These are phyloP conservation scores for Drosophila meridionalis DNA, from an alignment of 2,888 invertebrate genomes.

Conservation along the genomic window DNA sequence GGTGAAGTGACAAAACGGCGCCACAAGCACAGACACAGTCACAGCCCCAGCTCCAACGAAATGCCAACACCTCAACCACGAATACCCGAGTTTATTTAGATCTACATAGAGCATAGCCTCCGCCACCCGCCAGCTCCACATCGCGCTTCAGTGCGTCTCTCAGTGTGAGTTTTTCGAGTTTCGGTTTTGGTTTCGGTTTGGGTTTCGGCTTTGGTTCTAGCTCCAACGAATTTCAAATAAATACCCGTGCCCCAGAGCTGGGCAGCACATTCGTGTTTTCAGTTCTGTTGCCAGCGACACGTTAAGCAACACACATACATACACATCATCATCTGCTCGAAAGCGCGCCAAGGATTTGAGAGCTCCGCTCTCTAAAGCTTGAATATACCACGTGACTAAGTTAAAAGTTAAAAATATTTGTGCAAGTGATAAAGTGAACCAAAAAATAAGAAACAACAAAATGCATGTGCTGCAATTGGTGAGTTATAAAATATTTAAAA, in stretches of 20 bases:
- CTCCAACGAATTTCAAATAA: conserved; percentile 67
- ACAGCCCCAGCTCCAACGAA: conserved; percentile 9
- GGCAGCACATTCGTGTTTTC: conserved; percentile 73
- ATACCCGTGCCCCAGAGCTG: conserved; percentile 54
- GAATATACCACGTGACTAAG: conserved; percentile 36
- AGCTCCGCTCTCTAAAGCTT: conserved; percentile 1
- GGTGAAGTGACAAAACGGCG: conserved; percentile 76
- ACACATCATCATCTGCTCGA: not conserved
- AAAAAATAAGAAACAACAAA: not conserved
- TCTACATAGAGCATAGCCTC: conserved; percentile 6
- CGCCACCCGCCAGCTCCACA: conserved; percentile 31
- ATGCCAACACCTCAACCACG: conserved; percentile 61
- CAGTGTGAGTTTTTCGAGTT: conserved; percentile 37
- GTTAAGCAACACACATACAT: conserved; percentile 1
- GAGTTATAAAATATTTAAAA: conserved; percentile 25
- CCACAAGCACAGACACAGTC: conserved; percentile 13
- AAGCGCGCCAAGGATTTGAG: conserved; percentile 44
- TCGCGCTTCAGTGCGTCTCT: conserved; percentile 76
- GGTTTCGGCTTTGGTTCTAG: conserved; percentile 53
- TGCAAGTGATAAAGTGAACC: conserved; percentile 39
- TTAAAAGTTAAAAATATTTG: conserved; percentile 10
- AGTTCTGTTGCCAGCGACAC: conserved; percentile 46
- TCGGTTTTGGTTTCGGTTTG: conserved; percentile 41
- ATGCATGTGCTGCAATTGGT: conserved; percentile 56
- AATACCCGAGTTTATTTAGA: conserved; percentile 15